A percentile compares a stretch with the other conserved stretches of the same genome.
These are phyloP conservation scores for Trachymyrmex septentrionalis DNA, from an alignment of 1,140 invertebrate genomes.

Conservation along the genomic window DNA sequence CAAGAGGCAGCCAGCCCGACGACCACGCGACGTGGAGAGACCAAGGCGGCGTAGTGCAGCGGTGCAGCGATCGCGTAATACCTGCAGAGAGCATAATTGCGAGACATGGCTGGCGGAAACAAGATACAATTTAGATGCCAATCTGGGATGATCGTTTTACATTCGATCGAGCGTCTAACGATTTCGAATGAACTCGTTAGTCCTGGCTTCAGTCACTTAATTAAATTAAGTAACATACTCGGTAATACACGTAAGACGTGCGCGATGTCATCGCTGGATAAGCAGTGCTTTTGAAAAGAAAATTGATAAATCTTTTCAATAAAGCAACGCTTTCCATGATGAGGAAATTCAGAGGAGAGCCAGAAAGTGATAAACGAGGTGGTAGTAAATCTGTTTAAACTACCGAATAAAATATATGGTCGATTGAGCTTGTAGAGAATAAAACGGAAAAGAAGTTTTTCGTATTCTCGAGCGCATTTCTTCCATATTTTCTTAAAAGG, in stretches of 20 bases:
- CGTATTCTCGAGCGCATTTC: not conserved
- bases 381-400: slow-evolving; percentile 46
- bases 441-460: not conserved
- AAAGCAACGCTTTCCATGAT: not conserved
- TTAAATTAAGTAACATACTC: not conserved
- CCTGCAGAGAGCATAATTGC: slow-evolving; percentile 70
- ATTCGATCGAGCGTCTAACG: not conserved
- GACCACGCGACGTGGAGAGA: slow-evolving; percentile 88
- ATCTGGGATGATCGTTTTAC: not conserved
- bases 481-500: slow-evolving; percentile 4
- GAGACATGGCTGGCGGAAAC: not conserved
- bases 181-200: not conserved
- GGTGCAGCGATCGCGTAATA: slow-evolving; percentile 93
- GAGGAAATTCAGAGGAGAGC: not conserved
- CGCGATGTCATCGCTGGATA: not conserved
- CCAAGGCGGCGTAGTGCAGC: slow-evolving; percentile 91
- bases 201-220: not conserved
- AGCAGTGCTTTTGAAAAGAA: not conserved
- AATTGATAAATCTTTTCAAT: not conserved
- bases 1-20: slow-evolving; percentile 86
- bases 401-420: slow-evolving; percentile 68
- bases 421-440: slow-evolving; percentile 1
- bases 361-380: not conserved
- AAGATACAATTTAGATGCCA: not conserved
- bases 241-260: not conserved